Evolutionary conservation across 2,888 invertebrate genomes (phyloP).

Genomic region (Platycheirus albimanus): DNA sequence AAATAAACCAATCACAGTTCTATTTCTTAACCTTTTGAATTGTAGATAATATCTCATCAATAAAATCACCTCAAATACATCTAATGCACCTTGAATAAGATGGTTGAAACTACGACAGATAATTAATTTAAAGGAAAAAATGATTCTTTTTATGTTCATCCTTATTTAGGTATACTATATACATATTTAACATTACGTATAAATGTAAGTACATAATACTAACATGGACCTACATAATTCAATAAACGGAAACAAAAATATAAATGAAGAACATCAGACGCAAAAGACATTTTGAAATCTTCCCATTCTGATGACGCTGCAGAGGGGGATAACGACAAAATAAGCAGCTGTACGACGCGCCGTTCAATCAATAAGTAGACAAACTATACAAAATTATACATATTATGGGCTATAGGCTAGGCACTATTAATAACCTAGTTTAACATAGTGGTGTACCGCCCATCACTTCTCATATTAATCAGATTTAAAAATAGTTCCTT

Average conservation of each 20-base stretch:
- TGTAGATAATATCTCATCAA: too few relatives aligned
- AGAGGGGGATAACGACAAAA: background rate
- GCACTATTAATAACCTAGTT: slow-evolving; percentile 48
- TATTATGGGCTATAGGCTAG: background rate
- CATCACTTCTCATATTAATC: slow-evolving; percentile 37
- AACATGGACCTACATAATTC: too few relatives aligned
- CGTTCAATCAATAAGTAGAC: background rate
- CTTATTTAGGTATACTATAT: too few relatives aligned
- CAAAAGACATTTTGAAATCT: background rate
- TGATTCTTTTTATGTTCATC: too few relatives aligned
- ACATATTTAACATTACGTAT: background rate
- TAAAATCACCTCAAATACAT: too few relatives aligned
- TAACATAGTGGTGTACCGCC: slow-evolving; percentile 59
- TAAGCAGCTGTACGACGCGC: slow-evolving; percentile 35
- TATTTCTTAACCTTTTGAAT: too few relatives aligned
- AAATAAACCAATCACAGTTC: too few relatives aligned
- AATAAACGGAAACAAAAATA: background rate
- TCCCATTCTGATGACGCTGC: slow-evolving; percentile 14
- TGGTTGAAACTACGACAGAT: too few relatives aligned
- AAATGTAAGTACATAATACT: background rate
- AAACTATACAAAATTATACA: too few relatives aligned
- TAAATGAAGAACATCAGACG: slow-evolving; percentile 21
- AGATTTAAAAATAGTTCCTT: slow-evolving; percentile 40
- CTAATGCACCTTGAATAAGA: too few relatives aligned
- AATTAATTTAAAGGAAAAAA: too few relatives aligned